A percentile compares a stretch with the other conserved stretches of the same genome.
phyloP scores from a whole-genome alignment of 2,888 invertebrate species.

The Polyploca ridens region DNA sequence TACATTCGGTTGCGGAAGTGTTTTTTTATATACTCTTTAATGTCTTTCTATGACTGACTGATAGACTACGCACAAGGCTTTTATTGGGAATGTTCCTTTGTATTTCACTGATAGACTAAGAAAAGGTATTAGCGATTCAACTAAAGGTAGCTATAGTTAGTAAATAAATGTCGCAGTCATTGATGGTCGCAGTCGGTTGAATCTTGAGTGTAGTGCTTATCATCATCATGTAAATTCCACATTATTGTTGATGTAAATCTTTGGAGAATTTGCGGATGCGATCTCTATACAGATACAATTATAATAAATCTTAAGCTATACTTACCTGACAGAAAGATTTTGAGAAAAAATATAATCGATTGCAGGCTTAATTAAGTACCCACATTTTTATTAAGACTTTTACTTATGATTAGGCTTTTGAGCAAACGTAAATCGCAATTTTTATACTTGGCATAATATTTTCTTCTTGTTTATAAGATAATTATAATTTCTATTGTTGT shows the following conservation, averaged over 20 bases:
- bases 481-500: not conserved
- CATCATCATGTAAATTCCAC: not conserved
- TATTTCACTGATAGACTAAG: no score
- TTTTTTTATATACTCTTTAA: no score
- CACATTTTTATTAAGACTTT: slow-evolving; percentile 26
- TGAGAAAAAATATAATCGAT: slow-evolving; percentile 14
- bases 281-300: slow-evolving; percentile 12
- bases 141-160: no score
- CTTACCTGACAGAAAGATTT: slow-evolving; percentile 23
- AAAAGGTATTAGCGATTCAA: no score
- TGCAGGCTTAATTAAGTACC: slow-evolving; percentile 27
- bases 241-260: not conserved
- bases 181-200: no score
- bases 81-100: no score
- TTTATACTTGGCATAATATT: slow-evolving; percentile 13
- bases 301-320: not conserved
- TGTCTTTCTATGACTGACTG: no score
- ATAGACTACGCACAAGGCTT: no score
- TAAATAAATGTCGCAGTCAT: no score
- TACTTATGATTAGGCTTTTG: slow-evolving; percentile 54
- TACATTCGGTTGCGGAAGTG: no score
- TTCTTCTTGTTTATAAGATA: not conserved
- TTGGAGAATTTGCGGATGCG: not conserved
- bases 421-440: slow-evolving; percentile 54
- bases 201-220: no score